phyloP scores from a whole-genome alignment of 2,797 vertebrate genomes.

The Distichodus sexfasciatus region DNA sequence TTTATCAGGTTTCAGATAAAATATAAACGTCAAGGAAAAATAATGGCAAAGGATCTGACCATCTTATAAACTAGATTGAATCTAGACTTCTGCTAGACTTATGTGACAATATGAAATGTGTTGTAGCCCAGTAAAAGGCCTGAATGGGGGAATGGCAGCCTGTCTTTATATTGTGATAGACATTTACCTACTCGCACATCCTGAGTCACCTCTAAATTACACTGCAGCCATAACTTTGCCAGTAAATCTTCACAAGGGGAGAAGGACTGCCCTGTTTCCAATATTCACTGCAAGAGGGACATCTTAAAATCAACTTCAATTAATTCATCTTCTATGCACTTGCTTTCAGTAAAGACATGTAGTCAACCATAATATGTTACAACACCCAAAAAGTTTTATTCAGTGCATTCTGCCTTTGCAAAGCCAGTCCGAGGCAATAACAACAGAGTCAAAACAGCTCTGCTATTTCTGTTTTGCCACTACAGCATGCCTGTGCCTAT shows the following conservation, averaged over 20 bases:
- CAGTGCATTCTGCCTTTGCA: not conserved
- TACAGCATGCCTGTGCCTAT: not conserved
- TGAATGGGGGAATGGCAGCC: not conserved
- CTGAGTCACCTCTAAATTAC: not conserved
- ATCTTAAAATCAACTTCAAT: not conserved
- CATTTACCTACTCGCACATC: not conserved
- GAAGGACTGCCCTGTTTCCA: too few relatives aligned
- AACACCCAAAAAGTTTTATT: not conserved
- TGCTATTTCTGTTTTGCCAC: too few relatives aligned
- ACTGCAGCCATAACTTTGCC: not conserved
- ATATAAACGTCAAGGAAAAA: not conserved
- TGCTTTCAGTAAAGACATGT: too few relatives aligned
- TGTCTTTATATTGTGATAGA: too few relatives aligned
- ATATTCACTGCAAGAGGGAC: not conserved
- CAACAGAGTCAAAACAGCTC: not conserved
- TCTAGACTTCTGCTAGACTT: too few relatives aligned
- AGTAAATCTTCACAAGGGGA: too few relatives aligned
- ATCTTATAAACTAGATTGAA: too few relatives aligned
- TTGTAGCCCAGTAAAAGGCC: not conserved
- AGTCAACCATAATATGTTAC: not conserved
- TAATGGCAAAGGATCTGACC: too few relatives aligned
- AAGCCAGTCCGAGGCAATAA: not conserved
- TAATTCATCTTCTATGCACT: too few relatives aligned
- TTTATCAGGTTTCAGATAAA: too few relatives aligned
- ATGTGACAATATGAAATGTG: too few relatives aligned